Evolutionary conservation across 2,888 invertebrate genomes (phyloP).

Genomic region (Meiosimyza platycephala): DNA sequence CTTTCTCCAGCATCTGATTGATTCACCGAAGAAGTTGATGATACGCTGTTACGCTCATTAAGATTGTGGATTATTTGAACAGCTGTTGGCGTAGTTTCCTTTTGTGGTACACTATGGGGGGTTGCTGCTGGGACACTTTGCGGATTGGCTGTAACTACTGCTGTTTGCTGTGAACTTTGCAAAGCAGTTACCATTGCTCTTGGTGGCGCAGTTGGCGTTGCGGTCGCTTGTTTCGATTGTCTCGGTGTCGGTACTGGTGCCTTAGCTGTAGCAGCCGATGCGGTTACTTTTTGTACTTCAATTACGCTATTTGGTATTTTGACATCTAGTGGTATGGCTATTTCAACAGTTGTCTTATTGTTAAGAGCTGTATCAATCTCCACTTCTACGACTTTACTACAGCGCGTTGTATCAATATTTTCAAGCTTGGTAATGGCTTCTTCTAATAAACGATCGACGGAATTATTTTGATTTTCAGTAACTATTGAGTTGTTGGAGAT

Average conservation of each 20-base stretch:
- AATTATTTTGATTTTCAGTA: slow-evolving; percentile 49
- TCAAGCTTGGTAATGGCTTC: slow-evolving; percentile 57
- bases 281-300: neutral
- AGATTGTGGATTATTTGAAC: neutral
- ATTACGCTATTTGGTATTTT: slow-evolving; percentile 12
- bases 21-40: slow-evolving; percentile 47
- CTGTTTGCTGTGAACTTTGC: neutral
- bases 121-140: slow-evolving; percentile 45
- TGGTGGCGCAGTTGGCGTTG: neutral
- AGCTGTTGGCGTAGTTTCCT: neutral
- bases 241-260: slow-evolving; percentile 1
- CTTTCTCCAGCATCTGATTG: slow-evolving; percentile 57
- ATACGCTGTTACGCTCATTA: slow-evolving; percentile 37
- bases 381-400: neutral
- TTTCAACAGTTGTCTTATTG: slow-evolving; percentile 40
- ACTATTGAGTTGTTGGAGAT: slow-evolving; percentile 1
- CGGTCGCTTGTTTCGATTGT: too few relatives aligned
- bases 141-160: slow-evolving; percentile 20
- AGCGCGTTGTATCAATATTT: slow-evolving; percentile 23
- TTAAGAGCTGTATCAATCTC: neutral
- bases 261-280: neutral
- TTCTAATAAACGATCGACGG: slow-evolving; percentile 53
- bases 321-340: slow-evolving; percentile 14
- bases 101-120: neutral
- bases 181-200: neutral